Evolutionary conservation across 2,797 vertebrate species (phyloP).

Genomic region (Loris lydekkerianus): DNA sequence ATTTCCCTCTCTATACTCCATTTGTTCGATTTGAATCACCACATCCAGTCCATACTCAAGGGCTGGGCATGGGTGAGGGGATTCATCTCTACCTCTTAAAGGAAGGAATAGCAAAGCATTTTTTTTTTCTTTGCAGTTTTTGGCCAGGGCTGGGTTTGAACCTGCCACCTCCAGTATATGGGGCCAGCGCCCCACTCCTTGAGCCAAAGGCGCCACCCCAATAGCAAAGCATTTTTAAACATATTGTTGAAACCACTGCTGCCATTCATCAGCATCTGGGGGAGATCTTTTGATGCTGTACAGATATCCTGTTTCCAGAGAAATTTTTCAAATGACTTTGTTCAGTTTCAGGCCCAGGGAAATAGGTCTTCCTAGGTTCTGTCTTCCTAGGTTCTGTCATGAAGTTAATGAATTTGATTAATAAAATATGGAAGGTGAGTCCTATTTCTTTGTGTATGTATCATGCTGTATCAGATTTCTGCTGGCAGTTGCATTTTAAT

Average conservation of each 20-base stretch:
- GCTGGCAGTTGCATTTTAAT: constrained; percentile 49
- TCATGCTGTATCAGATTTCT: constrained; percentile 23
- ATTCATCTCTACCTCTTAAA: background rate
- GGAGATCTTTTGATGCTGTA: fast-evolving
- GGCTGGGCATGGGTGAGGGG: too few relatives aligned
- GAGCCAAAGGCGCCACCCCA: too few relatives aligned
- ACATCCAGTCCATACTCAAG: background rate
- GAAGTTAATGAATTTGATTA: constrained; percentile 45
- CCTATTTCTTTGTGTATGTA: background rate
- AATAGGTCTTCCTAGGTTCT: background rate
- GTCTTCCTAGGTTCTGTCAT: constrained; percentile 1
- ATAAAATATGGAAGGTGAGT: constrained; percentile 13
- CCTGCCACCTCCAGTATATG: too few relatives aligned
- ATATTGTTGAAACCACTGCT: background rate
- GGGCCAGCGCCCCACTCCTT: too few relatives aligned
- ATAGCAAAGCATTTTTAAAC: background rate
- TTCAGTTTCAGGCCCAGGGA: background rate
- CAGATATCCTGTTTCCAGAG: background rate
- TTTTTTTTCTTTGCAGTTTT: too few relatives aligned
- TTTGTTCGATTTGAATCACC: background rate
- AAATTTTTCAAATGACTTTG: background rate
- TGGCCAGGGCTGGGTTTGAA: too few relatives aligned
- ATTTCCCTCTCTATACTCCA: fast-evolving
- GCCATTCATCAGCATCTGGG: background rate
- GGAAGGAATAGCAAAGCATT: background rate